Percentiles rank a stretch among this genome's conserved stretches.
Evolutionary conservation across 2,113 vertebrate genomes (phyloP).

Genomic region (Cryptomyrus ogoouensis): DNA sequence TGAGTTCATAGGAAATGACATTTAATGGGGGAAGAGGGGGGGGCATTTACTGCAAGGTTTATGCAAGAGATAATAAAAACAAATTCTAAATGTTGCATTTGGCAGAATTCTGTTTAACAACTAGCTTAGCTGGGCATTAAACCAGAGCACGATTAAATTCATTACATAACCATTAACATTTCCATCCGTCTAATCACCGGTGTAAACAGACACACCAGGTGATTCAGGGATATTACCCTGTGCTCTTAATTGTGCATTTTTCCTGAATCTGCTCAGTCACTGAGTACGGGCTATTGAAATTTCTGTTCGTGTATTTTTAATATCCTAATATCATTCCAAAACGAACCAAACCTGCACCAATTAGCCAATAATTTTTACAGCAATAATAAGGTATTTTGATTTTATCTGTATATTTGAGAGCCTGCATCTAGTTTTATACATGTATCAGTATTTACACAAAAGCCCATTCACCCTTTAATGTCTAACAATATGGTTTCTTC

Average conservation of each 20-base stretch:
- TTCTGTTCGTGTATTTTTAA: neutral
- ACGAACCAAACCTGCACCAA: neutral
- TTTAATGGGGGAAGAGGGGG: neutral
- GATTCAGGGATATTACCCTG: neutral
- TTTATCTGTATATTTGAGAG: neutral
- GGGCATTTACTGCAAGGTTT: neutral
- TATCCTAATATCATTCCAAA: neutral
- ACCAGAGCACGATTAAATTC: neutral
- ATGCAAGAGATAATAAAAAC: neutral
- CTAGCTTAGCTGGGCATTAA: neutral
- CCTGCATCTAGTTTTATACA: neutral
- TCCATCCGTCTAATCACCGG: neutral
- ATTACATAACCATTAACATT: constrained; percentile 14
- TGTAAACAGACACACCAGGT: neutral
- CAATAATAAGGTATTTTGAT: neutral
- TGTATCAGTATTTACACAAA: neutral
- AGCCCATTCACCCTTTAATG: neutral
- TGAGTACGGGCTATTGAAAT: neutral
- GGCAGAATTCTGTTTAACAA: neutral
- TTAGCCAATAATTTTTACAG: neutral
- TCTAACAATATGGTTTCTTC: neutral
- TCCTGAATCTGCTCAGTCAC: neutral
- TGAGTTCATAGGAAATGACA: neutral
- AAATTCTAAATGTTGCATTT: neutral
- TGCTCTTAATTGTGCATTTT: neutral